A percentile compares a stretch with the other conserved stretches of the same genome.
Evolutionary conservation across 2,888 invertebrate genomes (phyloP).

Genomic region (Sphinx pinastri): DNA sequence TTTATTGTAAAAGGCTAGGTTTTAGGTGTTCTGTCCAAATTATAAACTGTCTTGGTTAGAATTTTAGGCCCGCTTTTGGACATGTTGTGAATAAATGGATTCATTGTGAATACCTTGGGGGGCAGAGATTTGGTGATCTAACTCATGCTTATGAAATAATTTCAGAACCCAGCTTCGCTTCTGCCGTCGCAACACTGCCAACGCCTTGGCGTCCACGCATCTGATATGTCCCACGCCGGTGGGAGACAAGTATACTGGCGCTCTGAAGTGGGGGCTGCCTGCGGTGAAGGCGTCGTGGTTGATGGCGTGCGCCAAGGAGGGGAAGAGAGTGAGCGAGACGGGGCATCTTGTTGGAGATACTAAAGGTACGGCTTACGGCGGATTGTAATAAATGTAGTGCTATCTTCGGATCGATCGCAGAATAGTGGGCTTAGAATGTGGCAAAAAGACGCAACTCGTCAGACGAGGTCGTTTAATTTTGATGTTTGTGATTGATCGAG

Average conservation of each 20-base stretch:
- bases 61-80: no score
- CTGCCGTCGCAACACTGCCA: constrained; percentile 71
- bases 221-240: constrained; percentile 88
- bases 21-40: no score
- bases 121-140: no score
- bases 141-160: not conserved
- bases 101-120: no score
- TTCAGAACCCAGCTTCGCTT: constrained; percentile 74
- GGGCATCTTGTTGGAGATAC: constrained; percentile 85
- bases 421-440: not conserved
- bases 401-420: not conserved
- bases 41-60: no score
- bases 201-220: constrained; percentile 89
- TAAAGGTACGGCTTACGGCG: constrained; percentile 55
- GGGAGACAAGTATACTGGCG: constrained; percentile 93
- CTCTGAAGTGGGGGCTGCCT: constrained; percentile 93
- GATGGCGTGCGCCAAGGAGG: constrained; percentile 85
- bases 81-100: no score
- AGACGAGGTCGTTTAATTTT: no score
- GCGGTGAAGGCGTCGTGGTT: constrained; percentile 92
- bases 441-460: no score
- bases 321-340: constrained; percentile 80
- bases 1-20: no score
- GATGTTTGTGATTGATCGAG: no score
- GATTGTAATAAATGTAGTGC: not conserved